Conservation (phyloP, 2,797 vertebrate genomes). For the Allobates femoralis region DNA sequence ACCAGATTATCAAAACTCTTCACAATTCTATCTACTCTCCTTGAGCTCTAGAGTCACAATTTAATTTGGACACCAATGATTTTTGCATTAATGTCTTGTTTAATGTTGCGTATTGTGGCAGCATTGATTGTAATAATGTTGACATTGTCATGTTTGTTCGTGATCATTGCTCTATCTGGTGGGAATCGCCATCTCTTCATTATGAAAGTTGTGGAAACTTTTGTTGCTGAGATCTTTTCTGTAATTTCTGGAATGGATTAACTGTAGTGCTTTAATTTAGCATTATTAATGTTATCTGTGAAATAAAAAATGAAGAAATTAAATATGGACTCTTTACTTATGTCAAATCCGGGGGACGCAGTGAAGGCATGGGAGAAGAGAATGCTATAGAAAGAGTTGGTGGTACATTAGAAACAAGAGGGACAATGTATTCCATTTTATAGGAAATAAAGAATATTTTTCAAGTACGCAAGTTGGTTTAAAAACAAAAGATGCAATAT, state of each 20-base stretch:
- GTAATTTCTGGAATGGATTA: neutral
- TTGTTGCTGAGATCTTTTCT: neutral
- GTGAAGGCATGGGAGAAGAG: neutral
- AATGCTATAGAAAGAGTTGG: neutral
- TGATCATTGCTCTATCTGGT: neutral
- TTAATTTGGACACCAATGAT: neutral
- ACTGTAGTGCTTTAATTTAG: neutral
- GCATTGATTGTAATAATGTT: neutral
- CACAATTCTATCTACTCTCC: neutral
- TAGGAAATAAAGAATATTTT: no score
- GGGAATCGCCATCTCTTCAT: neutral
- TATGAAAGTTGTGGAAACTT: neutral
- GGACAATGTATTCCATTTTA: no score
- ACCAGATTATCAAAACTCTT: neutral
- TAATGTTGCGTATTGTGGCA: neutral
- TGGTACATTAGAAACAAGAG: neutral
- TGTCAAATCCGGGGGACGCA: neutral
- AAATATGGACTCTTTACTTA: neutral
- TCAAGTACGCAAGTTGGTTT: no score
- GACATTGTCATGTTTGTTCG: neutral
- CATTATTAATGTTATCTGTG: slow-evolving; percentile 5
- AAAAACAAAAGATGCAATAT: no score
- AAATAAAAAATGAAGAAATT: neutral
- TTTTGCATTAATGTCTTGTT: neutral
- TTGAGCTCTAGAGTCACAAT: neutral